Conservation (phyloP, 2,113 vertebrate genomes). For the Ptyas mucosa region DNA sequence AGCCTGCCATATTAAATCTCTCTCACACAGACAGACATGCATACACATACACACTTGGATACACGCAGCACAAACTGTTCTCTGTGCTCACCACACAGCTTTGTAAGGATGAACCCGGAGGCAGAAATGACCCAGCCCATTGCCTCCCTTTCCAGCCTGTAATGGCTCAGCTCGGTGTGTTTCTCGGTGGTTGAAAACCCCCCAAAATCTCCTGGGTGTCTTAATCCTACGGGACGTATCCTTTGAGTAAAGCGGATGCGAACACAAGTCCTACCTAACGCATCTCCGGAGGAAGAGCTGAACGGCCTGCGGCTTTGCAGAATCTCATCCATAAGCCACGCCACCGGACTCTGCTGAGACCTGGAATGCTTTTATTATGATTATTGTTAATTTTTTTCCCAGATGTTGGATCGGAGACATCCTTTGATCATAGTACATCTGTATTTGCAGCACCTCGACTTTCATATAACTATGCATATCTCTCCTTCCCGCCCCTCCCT, state of each 20-base stretch:
- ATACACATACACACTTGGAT: neutral
- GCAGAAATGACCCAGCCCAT: slow-evolving; percentile 47
- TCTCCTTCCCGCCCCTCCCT: neutral
- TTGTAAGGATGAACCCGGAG: slow-evolving; percentile 63
- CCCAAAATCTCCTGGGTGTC: slow-evolving; percentile 68
- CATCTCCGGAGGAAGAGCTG: slow-evolving; percentile 46
- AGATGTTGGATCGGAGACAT: slow-evolving; percentile 48
- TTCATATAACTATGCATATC: slow-evolving; percentile 78
- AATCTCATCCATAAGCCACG: slow-evolving; percentile 36
- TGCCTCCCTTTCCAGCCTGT: slow-evolving; percentile 52
- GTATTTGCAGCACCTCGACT: slow-evolving; percentile 72
- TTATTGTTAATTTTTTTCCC: neutral
- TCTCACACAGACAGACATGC: neutral
- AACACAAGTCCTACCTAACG: slow-evolving; percentile 34
- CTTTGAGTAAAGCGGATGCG: slow-evolving; percentile 45
- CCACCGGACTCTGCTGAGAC: slow-evolving; percentile 42
- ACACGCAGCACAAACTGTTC: slow-evolving; percentile 45
- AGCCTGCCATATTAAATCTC: slow-evolving; percentile 51
- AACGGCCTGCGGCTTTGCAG: slow-evolving; percentile 37
- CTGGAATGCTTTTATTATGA: slow-evolving; percentile 44
- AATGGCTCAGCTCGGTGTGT: slow-evolving; percentile 70
- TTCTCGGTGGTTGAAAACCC: slow-evolving; percentile 62
- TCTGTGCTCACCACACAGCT: slow-evolving; percentile 63
- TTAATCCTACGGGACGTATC: slow-evolving; percentile 61
- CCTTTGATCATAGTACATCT: slow-evolving; percentile 70